phyloP scores from a whole-genome alignment of 2,113 vertebrate genomes.

The Notiomystis cincta region DNA sequence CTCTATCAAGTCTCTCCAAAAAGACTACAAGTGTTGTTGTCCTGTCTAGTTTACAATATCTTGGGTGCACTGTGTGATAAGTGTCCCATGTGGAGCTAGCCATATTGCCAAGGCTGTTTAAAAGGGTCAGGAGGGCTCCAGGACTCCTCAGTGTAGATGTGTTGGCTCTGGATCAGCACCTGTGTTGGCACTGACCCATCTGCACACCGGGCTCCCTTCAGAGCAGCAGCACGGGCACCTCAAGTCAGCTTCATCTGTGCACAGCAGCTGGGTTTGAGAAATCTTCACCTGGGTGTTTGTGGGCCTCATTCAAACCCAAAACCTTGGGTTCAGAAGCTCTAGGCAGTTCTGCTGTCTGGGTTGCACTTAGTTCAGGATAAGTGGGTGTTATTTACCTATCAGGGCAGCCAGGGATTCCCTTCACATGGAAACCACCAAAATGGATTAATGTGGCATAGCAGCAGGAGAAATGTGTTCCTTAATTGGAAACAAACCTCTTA shows the following conservation, averaged over 20 bases:
- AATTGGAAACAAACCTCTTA: background rate
- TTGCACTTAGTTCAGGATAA: background rate
- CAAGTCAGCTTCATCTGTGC: background rate
- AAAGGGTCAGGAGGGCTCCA: background rate
- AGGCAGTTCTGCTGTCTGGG: background rate
- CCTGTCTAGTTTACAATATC: background rate
- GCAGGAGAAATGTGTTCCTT: background rate
- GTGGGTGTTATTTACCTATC: background rate
- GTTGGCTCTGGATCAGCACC: background rate
- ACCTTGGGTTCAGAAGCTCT: background rate
- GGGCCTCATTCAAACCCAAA: background rate
- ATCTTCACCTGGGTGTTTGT: background rate
- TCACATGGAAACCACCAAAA: background rate
- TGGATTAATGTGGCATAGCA: background rate
- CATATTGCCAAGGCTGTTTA: background rate
- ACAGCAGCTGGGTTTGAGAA: background rate
- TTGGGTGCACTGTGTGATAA: background rate
- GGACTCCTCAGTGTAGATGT: fast-evolving
- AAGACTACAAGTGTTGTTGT: background rate
- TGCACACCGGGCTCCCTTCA: background rate
- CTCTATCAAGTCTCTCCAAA: background rate
- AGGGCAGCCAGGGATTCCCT: background rate
- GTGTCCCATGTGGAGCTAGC: background rate
- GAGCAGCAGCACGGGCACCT: background rate
- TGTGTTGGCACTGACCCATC: background rate